Evolutionary conservation across 2,797 vertebrate genomes (phyloP).

Genomic region (Etheostoma nigrum): DNA sequence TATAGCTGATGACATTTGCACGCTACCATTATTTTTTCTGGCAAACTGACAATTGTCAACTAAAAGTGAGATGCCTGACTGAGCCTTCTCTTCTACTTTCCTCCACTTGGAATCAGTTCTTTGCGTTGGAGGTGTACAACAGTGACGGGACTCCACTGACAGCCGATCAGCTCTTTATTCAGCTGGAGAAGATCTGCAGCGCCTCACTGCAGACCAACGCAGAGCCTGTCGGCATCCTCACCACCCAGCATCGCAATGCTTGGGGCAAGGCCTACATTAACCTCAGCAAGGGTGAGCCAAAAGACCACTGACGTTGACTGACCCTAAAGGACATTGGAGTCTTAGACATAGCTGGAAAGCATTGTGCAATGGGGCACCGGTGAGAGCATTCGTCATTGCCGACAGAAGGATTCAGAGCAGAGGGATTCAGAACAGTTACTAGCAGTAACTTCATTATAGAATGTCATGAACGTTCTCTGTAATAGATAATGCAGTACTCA

Average conservation of each 20-base stretch:
- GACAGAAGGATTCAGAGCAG: neutral
- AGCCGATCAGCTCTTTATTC: constrained; percentile 88
- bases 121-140: constrained; percentile 92
- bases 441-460: neutral
- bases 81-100: neutral
- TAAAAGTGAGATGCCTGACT: neutral
- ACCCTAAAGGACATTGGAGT: neutral
- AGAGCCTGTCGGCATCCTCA: constrained; percentile 94
- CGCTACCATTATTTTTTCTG: neutral
- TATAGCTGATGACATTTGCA: neutral
- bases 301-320: neutral
- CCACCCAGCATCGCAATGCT: constrained; percentile 92
- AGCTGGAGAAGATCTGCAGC: constrained; percentile 94
- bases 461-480: too few relatives aligned
- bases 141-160: constrained; percentile 89
- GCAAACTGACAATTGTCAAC: neutral
- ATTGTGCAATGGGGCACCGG: neutral
- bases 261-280: constrained; percentile 93
- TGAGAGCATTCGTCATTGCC: neutral
- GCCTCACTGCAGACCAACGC: constrained; percentile 86
- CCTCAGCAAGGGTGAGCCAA: constrained; percentile 89
- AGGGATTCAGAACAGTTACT: neutral
- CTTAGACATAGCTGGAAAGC: neutral
- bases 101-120: constrained; percentile 87
- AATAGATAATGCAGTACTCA: too few relatives aligned